Evolutionary conservation across 1,140 invertebrate species (phyloP), one percentile per base, ranked within the genome.

Genomic region (Eubasilissa regina): DNA sequence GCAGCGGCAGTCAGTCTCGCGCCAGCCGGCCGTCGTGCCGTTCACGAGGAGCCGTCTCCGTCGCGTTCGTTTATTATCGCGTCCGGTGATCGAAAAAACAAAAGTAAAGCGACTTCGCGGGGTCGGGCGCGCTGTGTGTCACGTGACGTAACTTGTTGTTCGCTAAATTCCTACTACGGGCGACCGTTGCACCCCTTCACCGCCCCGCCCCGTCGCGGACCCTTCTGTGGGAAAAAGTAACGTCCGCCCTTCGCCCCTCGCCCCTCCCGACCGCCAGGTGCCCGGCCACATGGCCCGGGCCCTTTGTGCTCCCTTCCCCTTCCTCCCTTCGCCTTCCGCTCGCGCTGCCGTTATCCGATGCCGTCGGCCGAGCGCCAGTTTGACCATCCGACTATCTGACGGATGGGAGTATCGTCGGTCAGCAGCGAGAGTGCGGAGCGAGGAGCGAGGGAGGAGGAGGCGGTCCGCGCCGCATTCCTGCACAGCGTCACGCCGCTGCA

Each of bases 141-240:
- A 35, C 25, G 35, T 45, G 1, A 4, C 0, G 62, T 64, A 43
- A 13, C 10, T 68, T 68, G 64, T 68, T 6, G 43, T 68, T 11
- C 19, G 43, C 64, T n/a, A 17, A 11, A 45, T 68, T 68, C 58
- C 58, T 21, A 8, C 64, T 43, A 13, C 64, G 13, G 10, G 64
- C 64, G 64, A 47, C 64, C 64, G 64, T 68, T 68, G 64, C 21
- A 12, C 35, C 44, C 64, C 11, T n/a, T n/a, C 62, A 11, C 25
- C 44, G 11, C 35, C 43, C 19, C 8, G 0, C 35, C 45, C 15
- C 43, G 8, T n/a, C n/a, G 10, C 44, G 9, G 10, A 68, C 64
- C 44, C 64, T 68, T 10, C 68, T 72, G 68, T 72, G 68, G 68
- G 68, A 72, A 72, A 72, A 72, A 72, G n/a, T 72, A 72, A 72